phyloP scores from a whole-genome alignment of 2,113 vertebrate genomes.

The Atlantisia rogersi region DNA sequence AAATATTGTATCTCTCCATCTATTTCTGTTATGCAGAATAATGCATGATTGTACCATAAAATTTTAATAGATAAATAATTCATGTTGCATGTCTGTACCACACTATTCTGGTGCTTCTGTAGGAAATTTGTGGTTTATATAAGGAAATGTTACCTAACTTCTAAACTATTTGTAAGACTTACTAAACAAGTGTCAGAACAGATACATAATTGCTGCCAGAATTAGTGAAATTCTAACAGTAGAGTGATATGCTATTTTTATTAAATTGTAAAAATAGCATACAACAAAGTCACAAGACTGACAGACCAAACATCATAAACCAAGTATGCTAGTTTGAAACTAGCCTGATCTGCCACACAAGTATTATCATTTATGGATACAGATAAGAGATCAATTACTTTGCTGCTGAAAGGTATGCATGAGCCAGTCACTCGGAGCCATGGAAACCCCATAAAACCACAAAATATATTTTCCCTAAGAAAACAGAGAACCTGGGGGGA shows the following conservation, averaged over 20 bases:
- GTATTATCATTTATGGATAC: neutral
- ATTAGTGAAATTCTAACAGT: neutral
- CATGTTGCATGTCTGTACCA: constrained; percentile 19
- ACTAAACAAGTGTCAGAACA: neutral
- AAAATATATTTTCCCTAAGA: neutral
- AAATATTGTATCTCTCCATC: neutral
- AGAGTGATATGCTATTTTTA: neutral
- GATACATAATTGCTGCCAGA: neutral
- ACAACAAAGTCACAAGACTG: neutral
- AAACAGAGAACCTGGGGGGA: neutral
- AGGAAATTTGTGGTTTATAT: neutral
- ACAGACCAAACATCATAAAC: neutral
- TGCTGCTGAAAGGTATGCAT: neutral
- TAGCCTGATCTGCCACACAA: neutral
- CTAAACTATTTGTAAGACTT: neutral
- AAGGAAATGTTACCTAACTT: constrained; percentile 1
- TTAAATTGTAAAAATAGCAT: neutral
- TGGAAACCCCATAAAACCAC: neutral
- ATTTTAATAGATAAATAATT: constrained; percentile 23
- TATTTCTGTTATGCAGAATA: constrained; percentile 7
- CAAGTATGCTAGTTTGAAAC: neutral
- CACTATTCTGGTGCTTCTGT: neutral
- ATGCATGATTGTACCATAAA: neutral
- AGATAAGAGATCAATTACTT: neutral
- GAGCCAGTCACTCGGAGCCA: neutral